Evolutionary conservation across 2,797 vertebrate genomes (phyloP), one percentile per base, ranked within the genome.

Genomic region (Mus caroli): DNA sequence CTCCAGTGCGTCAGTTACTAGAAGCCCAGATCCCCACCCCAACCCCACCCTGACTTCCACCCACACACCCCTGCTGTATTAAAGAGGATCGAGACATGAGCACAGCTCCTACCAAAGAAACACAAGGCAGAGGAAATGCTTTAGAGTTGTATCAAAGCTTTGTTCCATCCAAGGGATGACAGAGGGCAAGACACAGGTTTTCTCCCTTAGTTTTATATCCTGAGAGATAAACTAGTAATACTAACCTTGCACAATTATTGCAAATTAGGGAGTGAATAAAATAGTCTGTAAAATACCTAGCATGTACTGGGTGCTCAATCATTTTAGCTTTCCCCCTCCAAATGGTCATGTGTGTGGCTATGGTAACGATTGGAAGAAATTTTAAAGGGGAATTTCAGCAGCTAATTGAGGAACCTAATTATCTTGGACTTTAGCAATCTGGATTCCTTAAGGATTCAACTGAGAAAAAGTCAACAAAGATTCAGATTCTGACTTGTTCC

Each of bases 231-330:
- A 92, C n/a, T 82, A 87, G 73, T 69, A 84, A 67, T 46, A 85
- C 24, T 13, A 79, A 40, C 56, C 10, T 92, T 58, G n/a, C 9
- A 50, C 60, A 90, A 73, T 9, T 50, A 0, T 86, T 87, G 86
- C 88, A 78, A 96, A 46, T 85, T 64, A 82, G 17, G 8, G 15
- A 78, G 62, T 83, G 7, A 11, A 46, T 82, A 80, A 85, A 46
- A 77, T 62, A 84, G n/a, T 58, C 94, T 92, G 69, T 34, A 95
- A 94, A 95, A 78, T 82, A 94, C 24, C 69, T 73, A 52, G 22
- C 34, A 26, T 4, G 13, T 26, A 86, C 43, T n/a, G 8, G 82
- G 24, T 89, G 6, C 22, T 96, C 31, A 50, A 56, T 71, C 85
- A 62, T 91, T 88, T 46, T 62, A 80, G 37, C 31, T 80, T 28